phyloP scores from a whole-genome alignment of 2,797 vertebrate genomes.

The Hydrophis major region DNA sequence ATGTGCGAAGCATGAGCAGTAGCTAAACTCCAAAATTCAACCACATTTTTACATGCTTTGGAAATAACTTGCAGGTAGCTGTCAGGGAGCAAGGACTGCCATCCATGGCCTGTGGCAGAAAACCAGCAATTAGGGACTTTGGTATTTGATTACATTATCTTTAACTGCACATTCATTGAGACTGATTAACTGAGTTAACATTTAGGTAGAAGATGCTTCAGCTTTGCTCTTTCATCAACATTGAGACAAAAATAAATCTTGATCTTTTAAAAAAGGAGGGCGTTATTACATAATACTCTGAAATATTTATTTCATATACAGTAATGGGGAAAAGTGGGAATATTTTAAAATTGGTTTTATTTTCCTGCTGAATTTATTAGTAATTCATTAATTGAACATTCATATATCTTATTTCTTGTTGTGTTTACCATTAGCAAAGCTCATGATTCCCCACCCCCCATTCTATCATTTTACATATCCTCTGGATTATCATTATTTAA shows the following conservation, averaged over 20 bases:
- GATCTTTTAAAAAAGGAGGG: slow-evolving; percentile 27
- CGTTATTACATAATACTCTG: slow-evolving; percentile 35
- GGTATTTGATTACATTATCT: slow-evolving; percentile 53
- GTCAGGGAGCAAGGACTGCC: slow-evolving; percentile 44
- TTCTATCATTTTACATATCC: background rate
- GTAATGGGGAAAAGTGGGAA: slow-evolving; percentile 3
- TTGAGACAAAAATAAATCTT: slow-evolving; percentile 51
- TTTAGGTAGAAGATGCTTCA: slow-evolving; percentile 46
- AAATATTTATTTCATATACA: slow-evolving; percentile 31
- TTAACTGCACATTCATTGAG: slow-evolving; percentile 59
- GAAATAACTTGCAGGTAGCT: slow-evolving; percentile 37
- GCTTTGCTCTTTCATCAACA: slow-evolving; percentile 54
- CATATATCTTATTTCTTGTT: background rate
- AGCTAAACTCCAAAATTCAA: slow-evolving; percentile 17
- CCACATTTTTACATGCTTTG: slow-evolving; percentile 51
- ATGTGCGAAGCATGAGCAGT: slow-evolving; percentile 34
- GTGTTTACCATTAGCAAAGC: background rate
- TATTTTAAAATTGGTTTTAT: slow-evolving; percentile 29
- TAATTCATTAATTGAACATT: background rate
- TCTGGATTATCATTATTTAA: background rate
- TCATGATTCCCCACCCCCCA: background rate
- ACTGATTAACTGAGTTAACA: slow-evolving; percentile 57
- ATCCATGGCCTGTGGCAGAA: slow-evolving; percentile 60
- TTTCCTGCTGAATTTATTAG: background rate
- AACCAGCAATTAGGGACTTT: slow-evolving; percentile 61